Conservation (phyloP, 2,888 invertebrate species). For the Macrophya alboannulata region DNA sequence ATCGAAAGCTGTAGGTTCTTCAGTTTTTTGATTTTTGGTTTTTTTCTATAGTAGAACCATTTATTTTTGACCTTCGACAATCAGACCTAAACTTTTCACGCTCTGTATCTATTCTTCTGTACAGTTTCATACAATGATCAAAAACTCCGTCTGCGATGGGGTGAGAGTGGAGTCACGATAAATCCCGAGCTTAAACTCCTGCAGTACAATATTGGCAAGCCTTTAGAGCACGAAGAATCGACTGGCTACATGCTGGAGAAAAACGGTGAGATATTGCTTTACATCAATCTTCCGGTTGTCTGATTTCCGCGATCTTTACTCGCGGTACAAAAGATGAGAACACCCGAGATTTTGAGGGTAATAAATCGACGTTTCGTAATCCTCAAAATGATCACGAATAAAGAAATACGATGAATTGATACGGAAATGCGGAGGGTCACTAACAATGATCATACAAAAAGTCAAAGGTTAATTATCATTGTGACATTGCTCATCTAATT, state of each 20-base stretch:
- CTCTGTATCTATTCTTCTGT: constrained; percentile 61
- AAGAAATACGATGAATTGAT: neutral
- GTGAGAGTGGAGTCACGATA: constrained; percentile 88
- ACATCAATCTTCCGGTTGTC: neutral
- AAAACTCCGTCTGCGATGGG: constrained; percentile 90
- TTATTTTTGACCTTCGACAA: neutral
- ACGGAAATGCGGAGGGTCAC: neutral
- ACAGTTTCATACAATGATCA: constrained; percentile 91
- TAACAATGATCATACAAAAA: neutral
- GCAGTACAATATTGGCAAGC: constrained; percentile 90
- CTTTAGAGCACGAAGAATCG: constrained; percentile 87
- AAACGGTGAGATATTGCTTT: constrained; percentile 82
- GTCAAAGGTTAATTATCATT: neutral
- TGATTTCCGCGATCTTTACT: neutral
- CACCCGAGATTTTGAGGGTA: neutral
- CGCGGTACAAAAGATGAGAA: neutral
- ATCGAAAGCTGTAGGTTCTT: constrained; percentile 90
- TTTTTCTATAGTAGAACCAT: neutral
- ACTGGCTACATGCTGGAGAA: constrained; percentile 90
- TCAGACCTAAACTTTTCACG: neutral
- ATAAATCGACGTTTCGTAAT: neutral
- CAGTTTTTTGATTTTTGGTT: constrained; percentile 8
- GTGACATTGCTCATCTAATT: neutral
- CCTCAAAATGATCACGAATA: neutral
- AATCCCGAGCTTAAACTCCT: constrained; percentile 90